Base-by-base conservation (phyloP, 2,888 invertebrate species). In the Strigamia transsilvanica region DNA sequence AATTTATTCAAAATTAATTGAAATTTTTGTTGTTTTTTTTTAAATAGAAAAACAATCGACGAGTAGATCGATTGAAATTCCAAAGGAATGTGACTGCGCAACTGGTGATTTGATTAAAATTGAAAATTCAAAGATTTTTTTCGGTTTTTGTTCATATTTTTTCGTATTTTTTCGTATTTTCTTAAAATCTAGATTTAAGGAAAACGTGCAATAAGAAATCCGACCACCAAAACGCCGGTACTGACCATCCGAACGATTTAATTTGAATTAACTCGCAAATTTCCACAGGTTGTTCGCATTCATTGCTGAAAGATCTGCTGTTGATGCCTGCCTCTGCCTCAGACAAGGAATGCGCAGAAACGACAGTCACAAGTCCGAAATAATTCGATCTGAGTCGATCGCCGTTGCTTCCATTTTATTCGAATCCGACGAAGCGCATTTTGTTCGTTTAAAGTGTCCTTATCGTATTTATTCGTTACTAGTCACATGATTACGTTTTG, bases 281-380 rank as follows among this genome's bases (percentile, higher is more conserved):
- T 27, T 3, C 27, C 56, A 1, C n/a, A 73, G 81, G 73, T 12
- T n/a, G 34, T 34, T 34, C 81, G 23, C 73, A 73, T 23, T 81
- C 81, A 18, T 77, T 81, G 81, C 41, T 81, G 41, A 81, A 81
- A 81, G 73, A 81, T 81, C 73, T 81, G 38, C 42, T 81, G 3
- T 15, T 81, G 38, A 81, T 66, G 41, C 81, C 81, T 4, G 6
- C 81, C 23, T 9, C 18, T 4, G 6, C 81, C 23, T 9, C 18
- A 0, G 21, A 61, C n/a, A 7, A 61, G 18, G 61, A 23, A 10
- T 21, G 21, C 23, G 6, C n/a, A n/a, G 10, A 61, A 23, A 23
- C 61, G n/a, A n/a, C n/a, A n/a, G n/a, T n/a, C n/a, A n/a, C n/a
- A n/a, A 18, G 21, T 4, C 21, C 61, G 23, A 9, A 15, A 21